These are phyloP conservation scores for Polymixis lichenea DNA, from an alignment of 2,888 invertebrate species.

Conservation along the genomic window DNA sequence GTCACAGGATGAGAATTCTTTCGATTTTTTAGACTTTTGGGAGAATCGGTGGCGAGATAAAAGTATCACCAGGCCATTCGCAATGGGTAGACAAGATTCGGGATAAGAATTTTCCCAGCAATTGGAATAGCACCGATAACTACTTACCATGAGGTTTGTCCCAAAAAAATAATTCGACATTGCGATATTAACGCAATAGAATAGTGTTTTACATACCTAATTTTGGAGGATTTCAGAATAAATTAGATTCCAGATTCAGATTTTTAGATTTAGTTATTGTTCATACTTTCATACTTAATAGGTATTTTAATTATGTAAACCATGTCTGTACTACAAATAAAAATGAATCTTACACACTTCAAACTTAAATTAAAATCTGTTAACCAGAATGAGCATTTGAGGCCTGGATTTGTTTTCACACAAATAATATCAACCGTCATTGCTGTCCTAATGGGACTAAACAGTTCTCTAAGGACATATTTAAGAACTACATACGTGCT, in stretches of 20 bases:
- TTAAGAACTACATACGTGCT: neutral
- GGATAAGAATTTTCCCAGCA: too few relatives aligned
- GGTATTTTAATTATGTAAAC: too few relatives aligned
- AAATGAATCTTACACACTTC: neutral
- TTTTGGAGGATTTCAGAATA: too few relatives aligned
- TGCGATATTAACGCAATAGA: too few relatives aligned
- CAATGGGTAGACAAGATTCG: accelerated
- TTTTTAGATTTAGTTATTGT: too few relatives aligned
- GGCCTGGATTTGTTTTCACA: neutral
- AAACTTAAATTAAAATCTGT: neutral
- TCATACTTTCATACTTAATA: too few relatives aligned
- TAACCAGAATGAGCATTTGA: neutral
- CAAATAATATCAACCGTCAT: neutral
- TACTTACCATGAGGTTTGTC: neutral
- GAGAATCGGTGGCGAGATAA: neutral
- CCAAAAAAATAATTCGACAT: neutral
- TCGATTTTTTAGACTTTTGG: neutral
- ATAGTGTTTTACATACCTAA: too few relatives aligned
- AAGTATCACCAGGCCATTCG: neutral
- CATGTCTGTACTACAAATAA: neutral
- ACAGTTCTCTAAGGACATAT: neutral
- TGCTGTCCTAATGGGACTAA: neutral
- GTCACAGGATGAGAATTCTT: too few relatives aligned
- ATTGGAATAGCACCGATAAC: neutral
- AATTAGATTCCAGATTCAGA: too few relatives aligned